Base-by-base conservation (phyloP, 2,888 invertebrate species). In the Amblyjoppa proteus region DNA sequence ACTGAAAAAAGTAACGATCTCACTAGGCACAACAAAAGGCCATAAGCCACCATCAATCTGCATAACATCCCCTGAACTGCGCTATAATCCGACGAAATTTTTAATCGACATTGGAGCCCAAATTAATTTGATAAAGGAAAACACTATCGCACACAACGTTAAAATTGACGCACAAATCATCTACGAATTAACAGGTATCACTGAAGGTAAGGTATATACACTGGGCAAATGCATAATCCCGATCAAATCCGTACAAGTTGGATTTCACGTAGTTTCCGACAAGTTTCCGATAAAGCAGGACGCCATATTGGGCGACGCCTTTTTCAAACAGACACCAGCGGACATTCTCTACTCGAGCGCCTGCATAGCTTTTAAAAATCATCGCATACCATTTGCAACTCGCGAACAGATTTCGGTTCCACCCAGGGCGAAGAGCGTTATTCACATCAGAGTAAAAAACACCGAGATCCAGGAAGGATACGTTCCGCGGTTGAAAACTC, bases 231-330 rank as follows among this genome's bases (percentile, higher is more conserved):
- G n/a, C n/a, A n/a, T n/a, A n/a, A 71, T 53, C 9, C 3, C 5
- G 20, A 71, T 71, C 6, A 53, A 71, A 53, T 53, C 34, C 11
- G 16, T 41, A 3, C 56, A 7, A 31, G n/a, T 20, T 16, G 49
- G 38, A 41, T 75, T 75, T 25, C 75, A 75, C 49, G 45, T 75
- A 7, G 75, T 61, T 20, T 41, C 61, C 38, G 41, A 75, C 45
- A 41, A 64, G 3, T 64, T 75, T 16, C 38, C 75, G 6, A 75
- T 75, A 56, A 20, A 45, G 6, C 75, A 75, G 38, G 53, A 71
- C 20, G 71, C 34, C n/a, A 51, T 71, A 56, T 13, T 71, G n/a
- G 71, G 71, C 53, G 53, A 53, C 2, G 53, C 28, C 2, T 71
- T 71, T 38, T 71, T 71, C 9, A 20, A 71, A 31, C 11, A 38